Conservation (phyloP, 2,797 vertebrate genomes). For the Silurus lanzhouensis region DNA sequence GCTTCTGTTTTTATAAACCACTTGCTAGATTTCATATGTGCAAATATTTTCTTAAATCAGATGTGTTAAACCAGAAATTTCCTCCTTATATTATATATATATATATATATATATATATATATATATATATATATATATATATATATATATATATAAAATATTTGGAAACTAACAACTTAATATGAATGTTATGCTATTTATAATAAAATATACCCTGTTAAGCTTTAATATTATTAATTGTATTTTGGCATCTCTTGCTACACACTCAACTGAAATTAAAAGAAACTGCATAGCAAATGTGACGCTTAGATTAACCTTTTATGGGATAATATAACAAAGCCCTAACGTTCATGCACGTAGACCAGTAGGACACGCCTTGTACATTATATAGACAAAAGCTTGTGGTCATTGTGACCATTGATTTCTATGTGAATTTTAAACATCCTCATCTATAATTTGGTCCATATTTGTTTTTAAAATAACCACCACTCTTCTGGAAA, state of each 20-base stretch:
- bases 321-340: not conserved
- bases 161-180: conserved; percentile 52
- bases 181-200: conserved; percentile 55
- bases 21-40: conserved; percentile 35
- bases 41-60: conserved; percentile 31
- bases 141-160: conserved; percentile 17
- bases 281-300: not conserved
- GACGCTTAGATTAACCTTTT: not conserved
- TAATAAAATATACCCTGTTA: conserved; percentile 48
- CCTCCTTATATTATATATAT: not conserved
- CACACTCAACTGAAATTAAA: conserved; percentile 5
- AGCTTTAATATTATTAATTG: too few relatives aligned
- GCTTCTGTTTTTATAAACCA: conserved; percentile 20
- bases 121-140: too few relatives aligned
- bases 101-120: too few relatives aligned
- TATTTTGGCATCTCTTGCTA: not conserved
- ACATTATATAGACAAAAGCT: not conserved
- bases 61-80: conserved; percentile 6
- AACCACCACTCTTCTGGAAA: too few relatives aligned
- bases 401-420: too few relatives aligned
- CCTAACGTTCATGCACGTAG: not conserved
- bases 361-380: not conserved
- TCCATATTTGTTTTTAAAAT: too few relatives aligned
- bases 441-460: too few relatives aligned
- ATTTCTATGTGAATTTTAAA: too few relatives aligned